Evolutionary conservation across 2,888 invertebrate genomes (phyloP), one percentile per base, ranked within the genome.

Genomic region (Amphipoea lucens): DNA sequence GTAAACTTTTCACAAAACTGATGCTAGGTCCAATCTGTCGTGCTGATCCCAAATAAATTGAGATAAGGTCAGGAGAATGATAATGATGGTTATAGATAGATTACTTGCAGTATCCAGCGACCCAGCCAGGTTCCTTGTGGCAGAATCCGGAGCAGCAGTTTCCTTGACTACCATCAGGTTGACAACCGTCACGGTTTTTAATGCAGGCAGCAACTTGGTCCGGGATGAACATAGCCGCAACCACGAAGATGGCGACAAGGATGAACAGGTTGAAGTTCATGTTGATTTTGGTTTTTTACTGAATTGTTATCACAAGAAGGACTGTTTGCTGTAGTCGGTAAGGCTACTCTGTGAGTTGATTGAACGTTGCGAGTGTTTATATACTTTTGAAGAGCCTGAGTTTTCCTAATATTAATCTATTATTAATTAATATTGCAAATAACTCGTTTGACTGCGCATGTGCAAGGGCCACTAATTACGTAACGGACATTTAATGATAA

Each of bases 81-180:
- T 9, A 9, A 4, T 17, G 11, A 14, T 20, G 2, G 20, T 54
- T 54, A 70, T 36, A n/a, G 36, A 70, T 36, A 40, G 36, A 70
- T 70, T 63, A 70, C 62, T 63, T 70, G 70, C 70, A 70, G 40
- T 70, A 70, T 23, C 70, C 70, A 63, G 70, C 70, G 9, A 63
- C 70, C 70, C 70, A 70, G 1, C 70, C 70, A 63, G 70, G 63
- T n/a, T 70, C 17, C 70, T 70, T 70, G 70, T 70, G 70, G n/a
- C 70, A 70, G 11, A n/a, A 71, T 66, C 71, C 71, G 40, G 71
- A 71, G 40, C 71, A 71, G 71, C 71, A 71, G 71, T 71, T 71
- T 12, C 71, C 71, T 71, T 71, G 71, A 40, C 71, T 71, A 2
- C 71, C 71, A 71, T 71, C 71, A 0, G 71, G 71, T 40, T 71